A percentile compares a stretch with the other conserved stretches of the same genome.
These are phyloP conservation scores for Lamellibrachia columna DNA, from an alignment of 2,888 invertebrate genomes.

Conservation along the genomic window DNA sequence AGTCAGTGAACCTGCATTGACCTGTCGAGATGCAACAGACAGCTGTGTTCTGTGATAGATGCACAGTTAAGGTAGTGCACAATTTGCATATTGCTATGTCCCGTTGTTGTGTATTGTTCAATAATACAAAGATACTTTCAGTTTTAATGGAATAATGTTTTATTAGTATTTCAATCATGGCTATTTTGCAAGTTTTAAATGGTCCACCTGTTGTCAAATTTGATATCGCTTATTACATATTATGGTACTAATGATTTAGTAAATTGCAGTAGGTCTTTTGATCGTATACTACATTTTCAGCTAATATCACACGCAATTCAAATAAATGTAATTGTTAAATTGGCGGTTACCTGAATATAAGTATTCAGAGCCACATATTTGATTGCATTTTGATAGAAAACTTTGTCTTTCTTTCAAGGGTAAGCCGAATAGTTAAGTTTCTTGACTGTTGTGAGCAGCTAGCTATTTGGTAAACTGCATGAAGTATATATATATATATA, in stretches of 20 bases:
- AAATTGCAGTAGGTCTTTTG: background rate
- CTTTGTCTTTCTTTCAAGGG: slow-evolving; percentile 10
- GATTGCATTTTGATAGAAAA: background rate
- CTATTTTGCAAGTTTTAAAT: slow-evolving; percentile 3
- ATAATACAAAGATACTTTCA: slow-evolving; percentile 12
- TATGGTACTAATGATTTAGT: slow-evolving; percentile 9
- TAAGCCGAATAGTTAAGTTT: slow-evolving; percentile 16
- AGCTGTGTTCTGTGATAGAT: slow-evolving; percentile 6
- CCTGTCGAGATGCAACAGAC: background rate
- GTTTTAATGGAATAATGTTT: background rate
- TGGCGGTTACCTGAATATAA: background rate
- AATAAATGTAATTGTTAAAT: background rate
- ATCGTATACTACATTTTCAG: background rate
- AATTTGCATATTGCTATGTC: slow-evolving; percentile 1
- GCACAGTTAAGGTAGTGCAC: slow-evolving; percentile 12
- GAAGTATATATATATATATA: background rate
- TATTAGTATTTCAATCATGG: background rate
- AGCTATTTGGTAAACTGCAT: background rate
- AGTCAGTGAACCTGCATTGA: background rate
- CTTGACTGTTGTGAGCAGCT: slow-evolving; percentile 6
- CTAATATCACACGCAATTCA: background rate
- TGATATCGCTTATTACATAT: background rate
- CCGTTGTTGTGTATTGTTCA: slow-evolving; percentile 8
- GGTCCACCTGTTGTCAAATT: background rate
- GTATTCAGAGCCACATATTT: background rate